phyloP scores from a whole-genome alignment of 2,888 invertebrate genomes.

The Helicoverpa assulta region DNA sequence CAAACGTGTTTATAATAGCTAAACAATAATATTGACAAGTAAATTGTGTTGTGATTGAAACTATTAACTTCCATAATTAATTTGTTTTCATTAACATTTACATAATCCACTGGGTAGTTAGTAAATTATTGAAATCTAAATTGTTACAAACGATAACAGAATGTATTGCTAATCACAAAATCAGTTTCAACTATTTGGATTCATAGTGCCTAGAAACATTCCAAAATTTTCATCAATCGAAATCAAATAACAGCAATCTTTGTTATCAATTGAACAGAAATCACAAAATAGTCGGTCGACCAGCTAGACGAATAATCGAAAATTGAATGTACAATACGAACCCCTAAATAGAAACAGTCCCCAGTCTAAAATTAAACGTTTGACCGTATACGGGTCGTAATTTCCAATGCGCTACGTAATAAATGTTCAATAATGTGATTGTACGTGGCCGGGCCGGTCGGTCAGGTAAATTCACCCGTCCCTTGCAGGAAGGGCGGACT shows the following conservation, averaged over 20 bases:
- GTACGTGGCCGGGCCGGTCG: constrained; percentile 72
- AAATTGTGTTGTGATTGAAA: neutral
- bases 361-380: constrained; percentile 71
- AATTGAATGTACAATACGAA: constrained; percentile 31
- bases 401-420: constrained; percentile 79
- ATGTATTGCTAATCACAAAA: neutral
- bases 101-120: neutral
- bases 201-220: no score
- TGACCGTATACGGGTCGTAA: constrained; percentile 66
- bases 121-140: neutral
- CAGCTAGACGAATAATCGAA: constrained; percentile 21
- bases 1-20: no score
- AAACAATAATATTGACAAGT: neutral
- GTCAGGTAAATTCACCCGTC: constrained; percentile 80
- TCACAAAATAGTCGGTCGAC: constrained; percentile 16
- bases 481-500: constrained; percentile 75
- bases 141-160: neutral
- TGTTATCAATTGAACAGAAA: constrained; percentile 12
- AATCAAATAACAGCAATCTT: no score
- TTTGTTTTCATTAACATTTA: neutral
- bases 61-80: neutral
- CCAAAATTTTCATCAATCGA: no score
- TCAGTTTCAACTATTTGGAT: neutral
- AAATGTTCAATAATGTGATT: constrained; percentile 83
- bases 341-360: constrained; percentile 45